Base-by-base conservation (phyloP, 2,888 invertebrate species). In the Sphinx pinastri region DNA sequence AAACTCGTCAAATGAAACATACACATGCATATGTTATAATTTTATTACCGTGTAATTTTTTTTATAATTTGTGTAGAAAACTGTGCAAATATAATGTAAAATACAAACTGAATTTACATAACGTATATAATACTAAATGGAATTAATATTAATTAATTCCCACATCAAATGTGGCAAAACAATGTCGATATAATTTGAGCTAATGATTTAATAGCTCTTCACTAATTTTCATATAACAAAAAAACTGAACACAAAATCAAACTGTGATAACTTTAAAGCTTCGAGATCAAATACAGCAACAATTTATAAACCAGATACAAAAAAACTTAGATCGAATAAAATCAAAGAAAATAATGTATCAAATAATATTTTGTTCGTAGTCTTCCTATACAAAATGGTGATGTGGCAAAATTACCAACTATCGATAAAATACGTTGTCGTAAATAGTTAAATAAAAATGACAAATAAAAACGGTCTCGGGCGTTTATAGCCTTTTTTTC, bases 41-140 rank as follows among this genome's bases (percentile, higher is more conserved):
- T 89, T 91, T 90, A 90, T 92, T 92, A 82, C 88, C 79, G 92
- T 92, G 92, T 90, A 90, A 86, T 91, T 87, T 81, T 83, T 72
- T 84, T 91, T 86, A 91, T 89, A 91, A 90, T 89, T 90, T 86
- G 90, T 90, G 86, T 90, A 91, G 84, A 89, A 90, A 88, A 91
- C 89, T 88, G 93, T 93, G 93, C 93, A 91, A 92, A 90, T 91
- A 89, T 88, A 89, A 89, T 85, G 87, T 89, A 88, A 91, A 85
- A 87, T 88, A 88, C 85, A 85, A 91, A 90, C 86, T 80, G 84
- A 91, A 89, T 88, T 87, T 85, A 89, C 81, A 80, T 85, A 70
- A 70, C 51, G 54, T 55, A 67, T 38, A 54, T 71, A 70, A 60
- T 71, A 70, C 71, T 86, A 82, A 80, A 79, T 74, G 79, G 78